Evolutionary conservation across 2,888 invertebrate species (phyloP).

Genomic region (Cacoxenus indagator): DNA sequence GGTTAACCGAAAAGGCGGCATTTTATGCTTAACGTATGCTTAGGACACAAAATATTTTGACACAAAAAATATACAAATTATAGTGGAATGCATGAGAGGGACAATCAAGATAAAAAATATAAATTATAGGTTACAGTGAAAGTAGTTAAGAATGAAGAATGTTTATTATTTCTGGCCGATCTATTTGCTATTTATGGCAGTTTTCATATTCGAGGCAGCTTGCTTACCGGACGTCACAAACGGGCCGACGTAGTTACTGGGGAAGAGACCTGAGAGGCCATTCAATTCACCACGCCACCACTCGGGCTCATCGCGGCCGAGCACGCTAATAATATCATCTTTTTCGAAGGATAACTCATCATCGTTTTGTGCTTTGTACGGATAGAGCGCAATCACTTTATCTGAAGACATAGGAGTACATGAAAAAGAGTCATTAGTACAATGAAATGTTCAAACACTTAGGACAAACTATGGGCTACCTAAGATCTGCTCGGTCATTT

Average conservation of each 20-base stretch:
- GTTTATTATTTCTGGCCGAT: slow-evolving; percentile 26
- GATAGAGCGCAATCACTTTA: slow-evolving; percentile 92
- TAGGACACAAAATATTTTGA: neutral
- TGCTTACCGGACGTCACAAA: slow-evolving; percentile 72
- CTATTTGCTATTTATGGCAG: slow-evolving; percentile 58
- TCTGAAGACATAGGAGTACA: slow-evolving; percentile 71
- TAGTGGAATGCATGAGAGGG: slow-evolving; percentile 14
- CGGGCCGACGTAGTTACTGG: slow-evolving; percentile 93
- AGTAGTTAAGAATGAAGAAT: slow-evolving; percentile 7
- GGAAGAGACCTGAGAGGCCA: slow-evolving; percentile 91
- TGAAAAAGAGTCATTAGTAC: neutral
- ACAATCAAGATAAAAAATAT: slow-evolving; percentile 21
- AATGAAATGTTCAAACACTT: neutral
- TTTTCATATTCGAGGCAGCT: slow-evolving; percentile 50
- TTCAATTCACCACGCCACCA: slow-evolving; percentile 98
- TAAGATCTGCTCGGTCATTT: slow-evolving; percentile 72
- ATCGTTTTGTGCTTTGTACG: slow-evolving; percentile 93
- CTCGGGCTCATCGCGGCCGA: slow-evolving; percentile 93
- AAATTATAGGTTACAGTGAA: neutral
- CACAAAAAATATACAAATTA: neutral
- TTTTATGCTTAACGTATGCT: slow-evolving; percentile 20
- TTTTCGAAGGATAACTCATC: slow-evolving; percentile 95
- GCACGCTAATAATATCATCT: slow-evolving; percentile 90
- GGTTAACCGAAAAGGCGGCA: neutral
- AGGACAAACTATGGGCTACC: slow-evolving; percentile 62